Evolutionary conservation across 2,888 invertebrate genomes (phyloP), one percentile per base, ranked within the genome.

Genomic region (Zelleria hepariella): DNA sequence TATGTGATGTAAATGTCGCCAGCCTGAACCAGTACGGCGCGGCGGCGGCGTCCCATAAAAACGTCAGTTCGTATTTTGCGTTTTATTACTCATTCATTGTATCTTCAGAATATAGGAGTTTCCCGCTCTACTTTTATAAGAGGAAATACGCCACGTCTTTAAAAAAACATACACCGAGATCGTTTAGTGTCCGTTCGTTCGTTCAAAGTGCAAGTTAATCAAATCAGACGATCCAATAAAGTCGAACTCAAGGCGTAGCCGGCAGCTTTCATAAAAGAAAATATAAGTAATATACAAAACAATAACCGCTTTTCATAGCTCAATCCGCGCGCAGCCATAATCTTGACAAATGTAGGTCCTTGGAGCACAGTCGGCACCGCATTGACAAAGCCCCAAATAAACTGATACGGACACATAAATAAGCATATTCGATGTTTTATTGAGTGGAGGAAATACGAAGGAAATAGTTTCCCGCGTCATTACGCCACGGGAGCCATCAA

Each of bases 331-430:
- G 80, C 78, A 79, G 78, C 77, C 73, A 81, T 86, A 87, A 86
- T 86, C 86, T 81, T 87, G 87, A 86, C 84, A 87, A 87, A 86
- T 86, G 80, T 83, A 80, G 82, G 86, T 86, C 80, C 80, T 80
- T 78, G 73, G 74, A 80, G 80, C 78, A 76, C 80, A 80, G 78
- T 79, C 80, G 77, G 77, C 78, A 80, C 79, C 75, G 74, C 79
- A 83, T 78, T 81, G 84, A 86, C 86, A 85, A 82, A 81, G 79
- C 78, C 80, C 79, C 80, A 76, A 85, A 85, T 86, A 86, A 85
- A 86, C 75, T 78, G 82, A 79, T 77, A 76, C 77, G 74, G 79
- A 77, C 78, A 80, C 74, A 84, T 85, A 86, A 84, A 86, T 86
- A 85, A 82, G 83, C 84, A 85, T 83, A 83, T 85, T 86, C 76